phyloP scores from a whole-genome alignment of 2,797 vertebrate genomes.

The Urophycis tenuis region DNA sequence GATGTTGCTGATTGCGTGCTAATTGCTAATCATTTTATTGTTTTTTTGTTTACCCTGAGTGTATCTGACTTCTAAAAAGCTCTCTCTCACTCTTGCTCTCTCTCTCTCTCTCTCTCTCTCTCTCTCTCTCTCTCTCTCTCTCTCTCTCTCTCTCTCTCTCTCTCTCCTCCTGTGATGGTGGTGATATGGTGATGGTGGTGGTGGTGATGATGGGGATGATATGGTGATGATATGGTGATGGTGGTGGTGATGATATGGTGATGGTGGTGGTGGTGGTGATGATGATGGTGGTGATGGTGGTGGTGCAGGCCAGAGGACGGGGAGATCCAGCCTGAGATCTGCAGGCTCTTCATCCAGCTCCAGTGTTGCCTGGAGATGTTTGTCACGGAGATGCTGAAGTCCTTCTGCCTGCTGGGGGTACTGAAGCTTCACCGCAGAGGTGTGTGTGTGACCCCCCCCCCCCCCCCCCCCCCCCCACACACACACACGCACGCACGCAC shows the following conservation, averaged over 20 bases:
- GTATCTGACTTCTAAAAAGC: no score
- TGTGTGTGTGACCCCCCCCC: slow-evolving; percentile 43
- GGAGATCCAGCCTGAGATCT: slow-evolving; percentile 96
- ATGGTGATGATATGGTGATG: no score
- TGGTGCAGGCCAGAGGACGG: slow-evolving; percentile 85
- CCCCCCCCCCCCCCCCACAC: not conserved
- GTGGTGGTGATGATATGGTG: no score
- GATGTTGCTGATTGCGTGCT: no score
- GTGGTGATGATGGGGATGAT: no score
- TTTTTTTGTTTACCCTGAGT: no score
- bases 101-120: not conserved
- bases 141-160: not conserved
- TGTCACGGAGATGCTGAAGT: slow-evolving; percentile 97
- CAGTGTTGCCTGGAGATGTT: slow-evolving; percentile 99
- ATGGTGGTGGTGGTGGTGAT: not conserved
- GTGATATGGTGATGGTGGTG: no score
- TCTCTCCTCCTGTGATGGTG: no score
- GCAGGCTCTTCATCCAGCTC: slow-evolving; percentile 93
- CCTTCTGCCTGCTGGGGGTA: slow-evolving; percentile 91
- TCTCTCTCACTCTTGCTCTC: not conserved
- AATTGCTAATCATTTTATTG: no score
- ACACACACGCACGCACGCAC: not conserved
- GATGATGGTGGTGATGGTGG: not conserved
- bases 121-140: not conserved
- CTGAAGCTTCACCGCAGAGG: slow-evolving; percentile 95